A percentile compares a stretch with the other conserved stretches of the same genome.
phyloP scores from a whole-genome alignment of 2,797 vertebrate species.

The Mus spretus region DNA sequence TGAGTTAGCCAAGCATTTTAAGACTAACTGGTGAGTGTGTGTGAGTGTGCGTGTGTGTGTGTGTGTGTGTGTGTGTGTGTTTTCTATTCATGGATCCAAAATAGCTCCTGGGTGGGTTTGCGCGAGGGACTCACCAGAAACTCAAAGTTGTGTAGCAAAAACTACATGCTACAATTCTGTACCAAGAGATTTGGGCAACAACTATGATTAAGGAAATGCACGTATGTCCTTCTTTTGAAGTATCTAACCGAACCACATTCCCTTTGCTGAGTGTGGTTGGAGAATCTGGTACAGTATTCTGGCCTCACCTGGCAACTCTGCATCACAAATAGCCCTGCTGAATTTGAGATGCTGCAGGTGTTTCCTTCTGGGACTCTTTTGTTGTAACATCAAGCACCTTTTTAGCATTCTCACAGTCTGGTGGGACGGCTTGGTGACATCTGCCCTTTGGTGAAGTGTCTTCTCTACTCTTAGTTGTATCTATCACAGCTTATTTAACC shows the following conservation, averaged over 20 bases:
- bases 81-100: too few relatives aligned
- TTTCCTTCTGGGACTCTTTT: conserved; percentile 62
- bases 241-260: conserved; percentile 91
- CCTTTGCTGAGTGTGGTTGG: conserved; percentile 62
- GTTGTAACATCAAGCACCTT: conserved; percentile 56
- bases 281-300: conserved; percentile 34
- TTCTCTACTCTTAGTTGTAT: conserved; percentile 68
- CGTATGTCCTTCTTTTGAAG: conserved; percentile 95
- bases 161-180: conserved; percentile 87
- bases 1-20: too few relatives aligned
- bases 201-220: conserved; percentile 96
- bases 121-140: too few relatives aligned
- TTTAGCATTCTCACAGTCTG: background rate
- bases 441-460: conserved; percentile 64
- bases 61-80: too few relatives aligned
- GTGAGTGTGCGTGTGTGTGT: too few relatives aligned
- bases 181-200: conserved; percentile 95
- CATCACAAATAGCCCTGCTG: conserved; percentile 74
- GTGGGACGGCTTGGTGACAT: conserved; percentile 34
- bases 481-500: conserved; percentile 53
- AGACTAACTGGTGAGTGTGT: too few relatives aligned
- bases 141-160: too few relatives aligned
- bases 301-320: conserved; percentile 68
- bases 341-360: background rate
- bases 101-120: too few relatives aligned